Conservation (phyloP, 2,888 invertebrate genomes). For the Polydrusus cervinus region DNA sequence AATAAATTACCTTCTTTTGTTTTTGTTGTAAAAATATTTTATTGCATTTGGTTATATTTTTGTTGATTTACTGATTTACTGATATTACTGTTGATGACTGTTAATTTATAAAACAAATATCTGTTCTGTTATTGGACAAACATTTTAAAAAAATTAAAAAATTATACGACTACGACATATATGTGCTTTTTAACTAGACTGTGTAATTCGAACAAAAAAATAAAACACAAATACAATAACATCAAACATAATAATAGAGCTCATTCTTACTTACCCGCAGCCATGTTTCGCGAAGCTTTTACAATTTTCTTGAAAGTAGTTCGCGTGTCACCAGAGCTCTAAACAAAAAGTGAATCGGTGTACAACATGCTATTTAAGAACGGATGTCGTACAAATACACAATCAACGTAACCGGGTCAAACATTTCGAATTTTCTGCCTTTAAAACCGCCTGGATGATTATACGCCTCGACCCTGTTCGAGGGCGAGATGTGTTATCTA, state of each 20-base stretch:
- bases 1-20: too few species aligned
- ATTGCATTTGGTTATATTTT: too few species aligned
- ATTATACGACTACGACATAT: too few species aligned
- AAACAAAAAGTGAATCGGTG: conserved; percentile 43
- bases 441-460: neutral
- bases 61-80: too few species aligned
- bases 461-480: conserved; percentile 5
- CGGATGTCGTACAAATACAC: conserved; percentile 34
- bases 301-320: conserved; percentile 10
- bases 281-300: conserved; percentile 37
- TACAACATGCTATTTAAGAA: conserved; percentile 38
- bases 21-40: too few species aligned
- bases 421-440: conserved; percentile 19
- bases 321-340: conserved; percentile 42
- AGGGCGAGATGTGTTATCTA: conserved; percentile 33
- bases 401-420: conserved; percentile 22
- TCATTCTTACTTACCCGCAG: conserved; percentile 49
- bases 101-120: too few species aligned
- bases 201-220: neutral
- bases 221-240: neutral
- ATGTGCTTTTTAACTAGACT: too few species aligned
- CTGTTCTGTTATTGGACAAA: too few species aligned
- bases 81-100: too few species aligned
- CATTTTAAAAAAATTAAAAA: too few species aligned
- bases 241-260: neutral